Base-by-base conservation (phyloP, 2,113 vertebrate genomes). In the Tichodroma muraria region DNA sequence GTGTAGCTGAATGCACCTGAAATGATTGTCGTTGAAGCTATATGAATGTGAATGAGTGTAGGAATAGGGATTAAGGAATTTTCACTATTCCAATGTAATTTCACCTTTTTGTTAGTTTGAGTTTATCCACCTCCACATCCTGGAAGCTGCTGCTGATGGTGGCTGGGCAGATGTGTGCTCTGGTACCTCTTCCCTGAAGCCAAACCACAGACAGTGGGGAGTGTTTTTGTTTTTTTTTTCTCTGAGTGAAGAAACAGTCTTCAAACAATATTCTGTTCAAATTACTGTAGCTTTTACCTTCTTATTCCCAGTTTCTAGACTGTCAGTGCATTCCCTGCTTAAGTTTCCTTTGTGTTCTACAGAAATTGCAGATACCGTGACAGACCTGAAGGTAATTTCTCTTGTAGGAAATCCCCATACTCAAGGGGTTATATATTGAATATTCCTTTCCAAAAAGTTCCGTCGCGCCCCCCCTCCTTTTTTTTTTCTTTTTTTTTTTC, bases 391-490 rank as follows among this genome's bases (percentile, higher is more conserved):
- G 19, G 18, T 28, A 72, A 73, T 71, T 83, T 64, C 15, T 63
- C 12, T 54, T 22, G 21, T 57, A 47, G 53, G 44, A 76, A 72
- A 56, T 18, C 6, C 30, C 38, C 13, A 20, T 28, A 38, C 11
- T 61, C 37, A 50, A 45, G 16, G 14, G 10, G 17, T 25, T 75
- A 49, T 8, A 27, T 56, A 35, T 15, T 40, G 19, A 72, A 35
- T n/a, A 66, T 42, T 81, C 69, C 2, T 4, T 88, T 76, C 23
- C 15, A 30, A 76, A 25, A 75, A 49, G 15, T 52, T 85, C 24
- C 2, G 2, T 38, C 11, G 21, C 38, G 11, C 15, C 8, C 13
- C 25, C 10, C 2, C 15, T 14, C 6, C 6, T 10, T 44, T 44
- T 28, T 57, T 9, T 1, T 12, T 14, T 5, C 6, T 10, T 44